Conservation (phyloP, 1,140 invertebrate species). For the Limonius californicus region DNA sequence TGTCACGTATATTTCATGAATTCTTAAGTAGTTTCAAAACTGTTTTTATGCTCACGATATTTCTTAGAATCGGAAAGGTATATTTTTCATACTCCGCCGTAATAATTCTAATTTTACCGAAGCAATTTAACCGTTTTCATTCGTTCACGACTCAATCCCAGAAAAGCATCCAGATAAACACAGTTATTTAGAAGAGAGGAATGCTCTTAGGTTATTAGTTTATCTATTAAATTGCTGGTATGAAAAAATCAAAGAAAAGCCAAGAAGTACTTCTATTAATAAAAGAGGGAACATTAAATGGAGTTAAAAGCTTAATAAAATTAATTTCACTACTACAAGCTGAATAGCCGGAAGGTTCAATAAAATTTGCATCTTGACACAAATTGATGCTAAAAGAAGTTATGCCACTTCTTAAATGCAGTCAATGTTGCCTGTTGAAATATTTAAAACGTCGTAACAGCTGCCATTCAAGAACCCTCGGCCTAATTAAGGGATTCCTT, state of each 20-base stretch:
- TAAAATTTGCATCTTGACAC: conserved; percentile 32
- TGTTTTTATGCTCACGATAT: not conserved
- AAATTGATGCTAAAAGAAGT: conserved; percentile 17
- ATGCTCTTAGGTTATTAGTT: too few species aligned
- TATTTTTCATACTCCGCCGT: too few species aligned
- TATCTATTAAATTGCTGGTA: too few species aligned
- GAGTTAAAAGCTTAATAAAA: conserved; percentile 4
- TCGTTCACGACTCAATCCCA: too few species aligned
- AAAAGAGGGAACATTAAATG: not conserved
- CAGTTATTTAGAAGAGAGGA: too few species aligned
- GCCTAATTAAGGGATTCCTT: too few species aligned
- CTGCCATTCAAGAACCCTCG: too few species aligned
- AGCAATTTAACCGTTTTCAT: too few species aligned
- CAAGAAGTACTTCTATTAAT: not conserved
- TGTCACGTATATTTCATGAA: conserved; percentile 15
- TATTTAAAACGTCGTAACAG: too few species aligned
- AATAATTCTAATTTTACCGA: too few species aligned
- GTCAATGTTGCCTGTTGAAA: not conserved
- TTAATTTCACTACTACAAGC: conserved; percentile 6
- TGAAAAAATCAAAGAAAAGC: too few species aligned
- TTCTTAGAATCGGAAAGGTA: not conserved
- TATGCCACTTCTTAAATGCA: not conserved
- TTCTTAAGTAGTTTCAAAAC: conserved; percentile 1
- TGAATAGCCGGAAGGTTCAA: conserved; percentile 32
- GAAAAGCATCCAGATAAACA: too few species aligned